These are phyloP conservation scores for Trematomus loennbergii DNA, from an alignment of 2,113 vertebrate species.

Conservation along the genomic window DNA sequence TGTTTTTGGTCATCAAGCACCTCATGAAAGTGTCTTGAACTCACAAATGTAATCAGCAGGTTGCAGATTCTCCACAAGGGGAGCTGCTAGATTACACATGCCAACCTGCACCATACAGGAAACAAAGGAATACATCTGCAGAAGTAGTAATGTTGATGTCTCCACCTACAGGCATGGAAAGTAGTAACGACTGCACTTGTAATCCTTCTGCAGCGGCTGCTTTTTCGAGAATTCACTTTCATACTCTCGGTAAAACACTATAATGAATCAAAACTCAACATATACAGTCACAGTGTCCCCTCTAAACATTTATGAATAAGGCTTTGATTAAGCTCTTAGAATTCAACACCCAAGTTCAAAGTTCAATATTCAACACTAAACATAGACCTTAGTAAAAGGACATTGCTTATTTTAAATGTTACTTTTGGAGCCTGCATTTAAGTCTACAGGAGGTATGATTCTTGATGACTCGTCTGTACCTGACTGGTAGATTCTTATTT, in stretches of 20 bases:
- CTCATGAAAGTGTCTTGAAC: background rate
- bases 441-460: background rate
- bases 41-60: background rate
- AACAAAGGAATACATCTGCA: background rate
- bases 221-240: background rate
- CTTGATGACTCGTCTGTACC: slow-evolving; percentile 48
- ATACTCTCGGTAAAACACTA: background rate
- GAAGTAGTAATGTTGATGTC: background rate
- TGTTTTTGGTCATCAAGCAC: background rate
- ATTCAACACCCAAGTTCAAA: no score
- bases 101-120: background rate
- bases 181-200: background rate
- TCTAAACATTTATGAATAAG: background rate
- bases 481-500: slow-evolving; percentile 23
- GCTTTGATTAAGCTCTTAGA: background rate
- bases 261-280: background rate
- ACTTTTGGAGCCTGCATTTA: no score
- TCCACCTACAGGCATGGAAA: background rate
- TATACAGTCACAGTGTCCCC: background rate
- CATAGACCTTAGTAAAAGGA: background rate
- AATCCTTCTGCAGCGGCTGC: background rate
- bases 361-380: background rate
- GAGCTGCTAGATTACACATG: slow-evolving; percentile 6
- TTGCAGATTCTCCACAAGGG: slow-evolving; percentile 8
- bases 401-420: no score